A percentile compares a stretch with the other conserved stretches of the same genome.
phyloP scores from a whole-genome alignment of 1,140 invertebrate species.

The Chlorops oryzae region DNA sequence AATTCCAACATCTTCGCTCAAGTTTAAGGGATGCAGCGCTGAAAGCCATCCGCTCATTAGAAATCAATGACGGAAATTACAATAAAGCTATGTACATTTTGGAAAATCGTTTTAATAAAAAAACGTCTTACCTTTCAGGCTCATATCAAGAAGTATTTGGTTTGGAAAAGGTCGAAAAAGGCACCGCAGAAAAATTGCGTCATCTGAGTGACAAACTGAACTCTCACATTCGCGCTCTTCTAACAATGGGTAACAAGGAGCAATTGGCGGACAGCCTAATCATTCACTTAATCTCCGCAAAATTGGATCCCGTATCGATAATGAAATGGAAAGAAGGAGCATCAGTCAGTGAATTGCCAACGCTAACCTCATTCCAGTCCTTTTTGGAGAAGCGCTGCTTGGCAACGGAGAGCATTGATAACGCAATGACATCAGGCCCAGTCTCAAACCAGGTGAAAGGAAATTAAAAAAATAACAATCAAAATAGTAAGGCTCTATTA shows the following conservation, averaged over 20 bases:
- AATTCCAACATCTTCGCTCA: too few species aligned
- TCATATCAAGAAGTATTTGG: not conserved
- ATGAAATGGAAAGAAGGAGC: slow-evolving; percentile 4
- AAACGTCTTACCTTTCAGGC: slow-evolving; percentile 3
- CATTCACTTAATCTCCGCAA: not conserved
- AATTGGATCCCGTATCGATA: not conserved
- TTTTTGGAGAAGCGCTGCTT: slow-evolving; percentile 3
- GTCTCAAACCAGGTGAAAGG: not conserved
- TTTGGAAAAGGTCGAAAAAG: not conserved
- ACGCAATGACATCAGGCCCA: too few species aligned
- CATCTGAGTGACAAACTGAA: not conserved
- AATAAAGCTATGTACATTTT: not conserved
- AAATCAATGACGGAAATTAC: slow-evolving; percentile 1
- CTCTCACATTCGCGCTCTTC: slow-evolving; percentile 1
- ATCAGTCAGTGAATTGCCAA: not conserved
- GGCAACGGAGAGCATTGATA: not conserved
- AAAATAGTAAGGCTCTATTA: not conserved
- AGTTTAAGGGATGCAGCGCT: not conserved
- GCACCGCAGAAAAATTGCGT: not conserved
- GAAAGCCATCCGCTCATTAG: not conserved
- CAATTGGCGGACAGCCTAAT: not conserved
- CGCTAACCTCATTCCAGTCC: not conserved
- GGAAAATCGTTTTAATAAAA: slow-evolving; percentile 4
- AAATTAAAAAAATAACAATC: not conserved
- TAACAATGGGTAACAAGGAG: not conserved